phyloP scores from a whole-genome alignment of 2,888 invertebrate species.

The Campoplex nolae region DNA sequence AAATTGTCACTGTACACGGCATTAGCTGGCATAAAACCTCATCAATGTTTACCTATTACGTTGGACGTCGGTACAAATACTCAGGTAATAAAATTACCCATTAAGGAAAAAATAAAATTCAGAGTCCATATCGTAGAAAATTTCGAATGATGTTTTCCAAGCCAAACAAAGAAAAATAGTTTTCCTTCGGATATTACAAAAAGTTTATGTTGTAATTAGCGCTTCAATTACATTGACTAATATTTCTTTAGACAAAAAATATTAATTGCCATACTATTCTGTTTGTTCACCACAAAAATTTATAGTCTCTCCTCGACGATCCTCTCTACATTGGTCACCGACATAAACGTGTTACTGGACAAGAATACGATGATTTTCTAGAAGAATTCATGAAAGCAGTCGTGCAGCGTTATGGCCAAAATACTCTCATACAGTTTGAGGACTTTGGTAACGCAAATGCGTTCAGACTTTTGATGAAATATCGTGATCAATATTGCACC shows the following conservation, averaged over 20 bases:
- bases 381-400: slow-evolving; percentile 99
- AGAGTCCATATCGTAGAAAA: not conserved
- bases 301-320: slow-evolving; percentile 92
- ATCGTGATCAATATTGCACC: slow-evolving; percentile 95
- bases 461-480: slow-evolving; percentile 95
- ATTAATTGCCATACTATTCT: not conserved
- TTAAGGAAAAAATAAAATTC: not conserved
- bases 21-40: slow-evolving; percentile 97
- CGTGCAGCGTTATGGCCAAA: slow-evolving; percentile 93
- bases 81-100: slow-evolving; percentile 82
- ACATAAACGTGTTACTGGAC: slow-evolving; percentile 93
- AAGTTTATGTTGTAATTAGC: not conserved
- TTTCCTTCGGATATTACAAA: not conserved
- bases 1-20: slow-evolving; percentile 99
- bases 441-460: slow-evolving; percentile 99
- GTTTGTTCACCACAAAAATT: not conserved
- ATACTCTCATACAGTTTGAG: slow-evolving; percentile 97
- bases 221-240: not conserved
- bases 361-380: slow-evolving; percentile 95
- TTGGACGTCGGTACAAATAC: slow-evolving; percentile 98
- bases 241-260: not conserved
- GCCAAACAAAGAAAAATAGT: not conserved
- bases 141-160: not conserved
- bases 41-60: slow-evolving; percentile 97
- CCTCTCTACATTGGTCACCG: slow-evolving; percentile 97